Evolutionary conservation across 2,113 vertebrate genomes (phyloP), one percentile per base, ranked within the genome.

Genomic region (Entelurus aequoreus): DNA sequence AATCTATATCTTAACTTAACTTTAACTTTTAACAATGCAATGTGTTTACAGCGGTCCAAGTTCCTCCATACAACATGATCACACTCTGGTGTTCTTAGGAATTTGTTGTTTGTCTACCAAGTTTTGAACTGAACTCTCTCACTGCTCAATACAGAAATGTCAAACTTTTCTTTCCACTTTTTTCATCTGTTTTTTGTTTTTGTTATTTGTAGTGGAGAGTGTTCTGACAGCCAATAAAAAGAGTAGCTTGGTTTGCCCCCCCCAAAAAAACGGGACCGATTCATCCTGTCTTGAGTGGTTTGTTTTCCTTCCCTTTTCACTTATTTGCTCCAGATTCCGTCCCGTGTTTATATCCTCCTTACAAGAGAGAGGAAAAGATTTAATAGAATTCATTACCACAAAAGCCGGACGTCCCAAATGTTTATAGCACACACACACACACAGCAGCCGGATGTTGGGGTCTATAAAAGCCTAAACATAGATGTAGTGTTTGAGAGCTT

Each of bases 281-380:
- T 75, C 63, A 76, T 83, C 83, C 75, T 78, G 53, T 50, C 65
- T 76, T 47, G 83, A 88, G 83, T 77, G 84, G 86, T 87, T 89
- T 87, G 84, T 87, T 89, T 85, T 84, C 79, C 78, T 60, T 74
- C 75, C 59, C 68, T 53, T 81, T 73, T 70, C 57, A 81, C 80
- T 83, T 68, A 80, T 85, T 84, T 78, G 74, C 75, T 83, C 77
- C 76, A 86, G 77, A 78, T 86, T 84, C 74, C 80, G 78, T 75
- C 76, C 84, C 76, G 71, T 78, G 80, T 71, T 85, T 85, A 85
- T 78, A 81, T 76, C 64, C 60, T 65, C 78, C 71, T 84, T 84
- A 80, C 80, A 80, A 80, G 68, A 63, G 63, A 73, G 71, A 74
- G 71, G 65, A 77, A 71, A 69, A 74, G 76, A 86, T 84, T 84